phyloP scores from a whole-genome alignment of 1,140 invertebrate species.

The Trialeurodes vaporariorum region DNA sequence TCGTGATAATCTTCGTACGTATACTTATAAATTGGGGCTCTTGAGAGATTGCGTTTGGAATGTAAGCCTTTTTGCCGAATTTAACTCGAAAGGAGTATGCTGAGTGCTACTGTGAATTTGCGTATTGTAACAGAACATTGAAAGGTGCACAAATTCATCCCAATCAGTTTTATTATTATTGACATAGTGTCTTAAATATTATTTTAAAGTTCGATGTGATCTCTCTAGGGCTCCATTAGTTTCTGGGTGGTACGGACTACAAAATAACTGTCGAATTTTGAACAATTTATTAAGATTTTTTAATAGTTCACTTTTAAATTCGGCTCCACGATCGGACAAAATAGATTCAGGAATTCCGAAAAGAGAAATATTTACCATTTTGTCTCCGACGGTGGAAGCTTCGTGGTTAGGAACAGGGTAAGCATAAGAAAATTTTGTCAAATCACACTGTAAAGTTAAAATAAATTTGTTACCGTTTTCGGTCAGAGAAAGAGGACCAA shows the following conservation, averaged over 20 bases:
- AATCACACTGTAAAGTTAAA: too few species aligned
- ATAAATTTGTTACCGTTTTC: too few species aligned
- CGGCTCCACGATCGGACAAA: constrained; percentile 18
- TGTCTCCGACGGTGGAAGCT: too few species aligned
- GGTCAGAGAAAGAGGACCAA: too few species aligned
- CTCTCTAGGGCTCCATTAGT: constrained; percentile 26
- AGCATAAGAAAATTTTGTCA: too few species aligned
- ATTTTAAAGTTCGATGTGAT: constrained; percentile 10
- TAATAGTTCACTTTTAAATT: constrained; percentile 13
- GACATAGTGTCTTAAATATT: constrained; percentile 16
- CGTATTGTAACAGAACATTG: constrained; percentile 14
- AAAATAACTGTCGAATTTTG: constrained; percentile 17
- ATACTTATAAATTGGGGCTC: too few species aligned
- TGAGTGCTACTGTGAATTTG: constrained; percentile 12
- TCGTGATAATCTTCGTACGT: too few species aligned
- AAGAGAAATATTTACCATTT: constrained; percentile 16
- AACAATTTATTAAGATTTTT: constrained; percentile 24
- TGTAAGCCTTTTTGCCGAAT: not conserved
- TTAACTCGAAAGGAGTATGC: constrained; percentile 15
- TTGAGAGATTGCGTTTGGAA: too few species aligned
- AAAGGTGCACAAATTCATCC: constrained; percentile 21
- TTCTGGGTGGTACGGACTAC: constrained; percentile 34
- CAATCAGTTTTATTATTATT: constrained; percentile 22
- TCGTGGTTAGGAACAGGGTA: too few species aligned
- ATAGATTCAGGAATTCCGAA: constrained; percentile 21